Base-by-base conservation (phyloP, 2,888 invertebrate species). In the Didymodactylos carnosus region DNA sequence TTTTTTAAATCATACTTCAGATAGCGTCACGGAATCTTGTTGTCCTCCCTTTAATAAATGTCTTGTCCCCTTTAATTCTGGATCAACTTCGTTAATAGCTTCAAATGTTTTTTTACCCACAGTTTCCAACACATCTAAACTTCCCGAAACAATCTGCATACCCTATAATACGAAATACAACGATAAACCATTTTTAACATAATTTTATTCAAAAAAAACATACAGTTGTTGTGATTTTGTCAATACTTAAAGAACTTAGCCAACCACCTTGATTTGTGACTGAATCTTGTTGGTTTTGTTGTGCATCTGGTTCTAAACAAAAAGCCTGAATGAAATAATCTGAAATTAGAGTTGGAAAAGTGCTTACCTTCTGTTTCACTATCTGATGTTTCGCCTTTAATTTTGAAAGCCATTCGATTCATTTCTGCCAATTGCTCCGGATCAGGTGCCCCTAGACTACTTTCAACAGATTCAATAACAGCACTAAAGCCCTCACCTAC, bases 101-200 rank as follows among this genome's bases (percentile, higher is more conserved):
- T 91, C 90, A 89, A 93, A 92, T 0, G 94, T 94, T 82, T 93
- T 93, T 82, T 93, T 93, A 11, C 94, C 94, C 77, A 94, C 90
- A 0, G 89, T 89, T 83, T 94, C 94, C 70, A 94, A 84, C 0
- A 93, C 93, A 80, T 91, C 93, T 39, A 85, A 77, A 69, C 83
- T 79, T 23, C 43, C 27, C 25, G 72, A 40, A 10, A 83, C 81
- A 13, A 84, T 72, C 16, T 76, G 77, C 35, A 91, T 84, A 27
- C 91, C 90, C 72, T 72, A 25, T 0, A 27, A 46, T 23, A 51
- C n/a, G n/a, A 41, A 40, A 25, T 23, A 16, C 7, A 16, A 35
- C 25, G 27, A 35, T 25, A 70, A 7, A 35, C 23, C 13, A 39
- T 70, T 11, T 25, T 27, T n/a, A 41, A 27, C 27, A n/a, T 25